Evolutionary conservation across 2,797 vertebrate species (phyloP).

Genomic region (Parotocinclus haroldoi): DNA sequence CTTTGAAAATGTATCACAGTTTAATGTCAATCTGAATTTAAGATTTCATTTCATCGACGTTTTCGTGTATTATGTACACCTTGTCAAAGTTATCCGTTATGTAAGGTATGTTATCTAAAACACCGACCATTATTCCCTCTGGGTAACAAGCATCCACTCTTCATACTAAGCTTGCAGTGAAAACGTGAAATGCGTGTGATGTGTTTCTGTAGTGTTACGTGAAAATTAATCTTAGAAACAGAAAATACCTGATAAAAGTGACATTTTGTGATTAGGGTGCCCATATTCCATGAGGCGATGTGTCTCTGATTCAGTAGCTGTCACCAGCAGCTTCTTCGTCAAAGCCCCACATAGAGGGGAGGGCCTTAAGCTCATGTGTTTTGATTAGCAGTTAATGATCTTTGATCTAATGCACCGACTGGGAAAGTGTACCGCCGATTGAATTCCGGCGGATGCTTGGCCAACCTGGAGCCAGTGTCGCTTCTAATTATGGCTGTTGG

Average conservation of each 20-base stretch:
- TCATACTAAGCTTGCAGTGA: no score
- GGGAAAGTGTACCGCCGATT: slow-evolving; percentile 75
- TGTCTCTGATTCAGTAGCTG: slow-evolving; percentile 46
- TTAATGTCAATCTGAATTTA: no score
- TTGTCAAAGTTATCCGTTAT: no score
- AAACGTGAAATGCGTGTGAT: no score
- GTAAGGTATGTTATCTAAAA: no score
- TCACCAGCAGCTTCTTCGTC: slow-evolving; percentile 29
- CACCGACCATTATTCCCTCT: no score
- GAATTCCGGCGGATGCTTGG: slow-evolving; percentile 76
- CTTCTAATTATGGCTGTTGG: slow-evolving; percentile 82
- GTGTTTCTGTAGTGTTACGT: no score
- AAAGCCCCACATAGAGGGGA: slow-evolving; percentile 37
- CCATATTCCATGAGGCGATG: slow-evolving; percentile 11
- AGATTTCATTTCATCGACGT: neutral
- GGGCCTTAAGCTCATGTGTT: slow-evolving; percentile 70
- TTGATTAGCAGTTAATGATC: slow-evolving; percentile 82
- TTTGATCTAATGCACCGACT: slow-evolving; percentile 81
- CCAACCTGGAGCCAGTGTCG: slow-evolving; percentile 96
- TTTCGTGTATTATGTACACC: no score
- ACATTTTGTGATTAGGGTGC: neutral
- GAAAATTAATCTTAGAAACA: no score
- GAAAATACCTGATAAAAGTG: no score
- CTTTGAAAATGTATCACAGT: neutral
- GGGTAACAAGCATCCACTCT: no score